Evolutionary conservation across 2,113 vertebrate species (phyloP), one percentile per base, ranked within the genome.

Genomic region (Coracopsis vasa): DNA sequence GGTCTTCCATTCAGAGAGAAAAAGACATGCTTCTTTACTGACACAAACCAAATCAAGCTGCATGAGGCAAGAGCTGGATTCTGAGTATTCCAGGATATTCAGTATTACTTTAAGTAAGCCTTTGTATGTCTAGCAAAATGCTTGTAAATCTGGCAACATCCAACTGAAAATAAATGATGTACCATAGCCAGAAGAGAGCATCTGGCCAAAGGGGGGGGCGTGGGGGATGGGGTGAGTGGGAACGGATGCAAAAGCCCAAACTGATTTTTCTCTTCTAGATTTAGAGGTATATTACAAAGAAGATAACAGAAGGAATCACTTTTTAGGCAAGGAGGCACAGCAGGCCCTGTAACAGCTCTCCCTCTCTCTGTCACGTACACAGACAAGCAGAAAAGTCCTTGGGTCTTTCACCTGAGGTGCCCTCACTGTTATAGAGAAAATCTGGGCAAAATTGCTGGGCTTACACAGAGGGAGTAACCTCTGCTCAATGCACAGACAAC

Each of bases 351-450:
- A 70, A 19, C 13, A 93, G 70, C 66, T 70, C 69, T 20, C 51
- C 61, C 58, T 17, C 71, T 31, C 75, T 45, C 88, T 47, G 35
- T 81, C 91, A 95, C 19, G 13, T 84, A 93, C 65, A 62, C 62
- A 35, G 17, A 28, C 5, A 8, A 79, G 65, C 54, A 74, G 54
- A 24, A 50, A 88, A 88, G 91, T 92, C 93, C 70, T 92, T 90
- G 90, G 85, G 13, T 94, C 85, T 92, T 92, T 92, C 81, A 95
- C 90, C 95, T 92, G 81, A 94, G 80, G 65, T 71, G 91, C 89
- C 95, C 93, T 62, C 33, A 7, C 45, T 48, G 82, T 44, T 16
- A 60, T 53, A 6, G 69, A 66, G 91, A 80, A 82, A 90, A 77
- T 25, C 21, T 89, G 77, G 61, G 82, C 41, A 42, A 41, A 72